Evolutionary conservation across 2,888 invertebrate genomes (phyloP), one percentile per base, ranked within the genome.

Genomic region (Pseudolycoriella hygida): DNA sequence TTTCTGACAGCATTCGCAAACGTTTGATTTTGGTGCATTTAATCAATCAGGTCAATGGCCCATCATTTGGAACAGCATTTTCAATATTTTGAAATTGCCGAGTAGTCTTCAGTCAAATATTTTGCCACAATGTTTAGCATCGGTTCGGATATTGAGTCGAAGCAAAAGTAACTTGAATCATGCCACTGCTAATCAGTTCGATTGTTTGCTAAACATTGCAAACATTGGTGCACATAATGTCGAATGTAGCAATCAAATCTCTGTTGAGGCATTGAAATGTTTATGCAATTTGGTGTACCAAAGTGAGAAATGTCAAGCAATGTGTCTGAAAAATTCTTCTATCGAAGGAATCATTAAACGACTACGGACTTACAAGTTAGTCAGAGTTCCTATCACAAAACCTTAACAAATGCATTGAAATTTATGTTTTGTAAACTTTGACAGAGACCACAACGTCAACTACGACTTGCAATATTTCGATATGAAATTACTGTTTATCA

Each of bases 211-310:
- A 48, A 69, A 75, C 53, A 69, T 74, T 54, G 79, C 84, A 14
- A 77, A 77, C 15, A 67, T 84, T 43, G 67, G 68, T 45, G 56
- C 62, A 42, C 57, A 61, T 12, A 59, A 67, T 17, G 60, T 63
- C 34, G 60, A 63, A 31, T 53, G 66, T 46, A 63, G 66, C 47
- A 59, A 66, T 25, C 64, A 74, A 60, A 67, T 76, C 18, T 72
- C 71, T 2, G 68, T 84, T 5, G 92, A 92, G 65, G 81, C 88
- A 1, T 67, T 86, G 45, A 94, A 93, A 66, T 80, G 89, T 58
- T 67, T 94, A 10, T 90, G 86, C 60, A 96, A 96, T 63, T 68
- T 94, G 52, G 72, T 89, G 45, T 92, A 76, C 59, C 87, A 93
- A 60, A 79, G 79, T 58, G 53, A 58, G 2, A 68, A 69, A 44